Conservation (phyloP, 2,113 vertebrate species). For the Brachirus orientalis region DNA sequence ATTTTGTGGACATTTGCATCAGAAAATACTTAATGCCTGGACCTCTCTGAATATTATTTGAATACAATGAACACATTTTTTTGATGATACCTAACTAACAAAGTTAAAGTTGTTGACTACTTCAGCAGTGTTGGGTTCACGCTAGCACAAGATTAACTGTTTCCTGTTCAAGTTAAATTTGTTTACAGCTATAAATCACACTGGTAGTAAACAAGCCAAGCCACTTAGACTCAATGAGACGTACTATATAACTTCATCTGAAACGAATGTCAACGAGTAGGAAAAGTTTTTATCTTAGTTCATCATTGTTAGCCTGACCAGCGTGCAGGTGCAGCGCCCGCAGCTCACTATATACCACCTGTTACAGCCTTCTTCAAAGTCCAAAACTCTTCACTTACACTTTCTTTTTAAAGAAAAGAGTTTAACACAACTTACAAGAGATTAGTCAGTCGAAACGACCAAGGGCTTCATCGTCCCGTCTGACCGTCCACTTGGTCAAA, state of each 20-base stretch:
- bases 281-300: slow-evolving; percentile 12
- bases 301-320: slow-evolving; percentile 1
- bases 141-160: not conserved
- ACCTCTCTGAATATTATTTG: too few species aligned
- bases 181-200: too few species aligned
- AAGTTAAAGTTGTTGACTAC: not conserved
- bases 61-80: too few species aligned
- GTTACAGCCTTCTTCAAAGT: not conserved
- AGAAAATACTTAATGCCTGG: too few species aligned
- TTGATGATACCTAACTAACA: too few species aligned
- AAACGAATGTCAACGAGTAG: too few species aligned
- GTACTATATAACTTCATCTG: too few species aligned
- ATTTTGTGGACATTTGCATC: too few species aligned
- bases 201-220: not conserved
- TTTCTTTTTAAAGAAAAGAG: not conserved
- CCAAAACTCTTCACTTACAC: not conserved
- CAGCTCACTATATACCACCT: not conserved
- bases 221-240: not conserved
- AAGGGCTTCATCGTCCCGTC: not conserved
- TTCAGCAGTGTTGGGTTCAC: not conserved
- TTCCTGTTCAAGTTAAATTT: not conserved
- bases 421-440: slow-evolving; percentile 31
- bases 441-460: not conserved
- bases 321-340: slow-evolving; percentile 39
- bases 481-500: not conserved